Conservation (phyloP, 2,888 invertebrate species). For the Ornithoptera priamus region DNA sequence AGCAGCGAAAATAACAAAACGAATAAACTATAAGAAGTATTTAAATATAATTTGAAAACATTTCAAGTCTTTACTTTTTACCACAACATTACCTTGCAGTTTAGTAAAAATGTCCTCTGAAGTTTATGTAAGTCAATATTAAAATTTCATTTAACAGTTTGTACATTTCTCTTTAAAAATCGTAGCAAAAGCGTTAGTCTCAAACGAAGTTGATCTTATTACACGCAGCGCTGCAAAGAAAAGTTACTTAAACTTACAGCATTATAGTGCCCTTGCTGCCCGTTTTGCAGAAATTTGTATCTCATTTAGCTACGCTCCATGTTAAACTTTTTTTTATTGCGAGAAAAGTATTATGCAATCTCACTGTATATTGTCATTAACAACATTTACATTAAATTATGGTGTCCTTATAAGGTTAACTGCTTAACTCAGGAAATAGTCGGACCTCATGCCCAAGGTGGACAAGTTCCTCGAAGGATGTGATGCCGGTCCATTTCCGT, state of each 20-base stretch:
- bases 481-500: too few relatives aligned
- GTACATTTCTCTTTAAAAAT: background rate
- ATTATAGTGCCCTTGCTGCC: conserved; percentile 24
- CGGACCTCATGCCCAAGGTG: too few relatives aligned
- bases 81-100: too few relatives aligned
- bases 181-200: conserved; percentile 14
- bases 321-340: conserved; percentile 15
- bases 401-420: too few relatives aligned
- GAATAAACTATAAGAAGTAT: background rate
- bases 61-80: background rate
- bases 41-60: background rate
- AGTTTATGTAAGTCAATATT: background rate
- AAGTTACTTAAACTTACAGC: conserved; percentile 27
- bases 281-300: conserved; percentile 26
- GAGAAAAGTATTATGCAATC: conserved; percentile 1
- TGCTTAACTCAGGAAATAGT: too few relatives aligned
- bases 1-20: background rate
- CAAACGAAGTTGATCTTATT: conserved; percentile 25
- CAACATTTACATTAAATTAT: background rate
- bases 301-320: conserved; percentile 26
- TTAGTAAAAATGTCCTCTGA: too few relatives aligned
- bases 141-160: conserved; percentile 3
- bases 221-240: conserved; percentile 24
- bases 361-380: conserved; percentile 1
- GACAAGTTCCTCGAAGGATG: too few relatives aligned